Evolutionary conservation across 2,888 invertebrate species (phyloP), one percentile per base, ranked within the genome.

Genomic region (Heliconius erato): DNA sequence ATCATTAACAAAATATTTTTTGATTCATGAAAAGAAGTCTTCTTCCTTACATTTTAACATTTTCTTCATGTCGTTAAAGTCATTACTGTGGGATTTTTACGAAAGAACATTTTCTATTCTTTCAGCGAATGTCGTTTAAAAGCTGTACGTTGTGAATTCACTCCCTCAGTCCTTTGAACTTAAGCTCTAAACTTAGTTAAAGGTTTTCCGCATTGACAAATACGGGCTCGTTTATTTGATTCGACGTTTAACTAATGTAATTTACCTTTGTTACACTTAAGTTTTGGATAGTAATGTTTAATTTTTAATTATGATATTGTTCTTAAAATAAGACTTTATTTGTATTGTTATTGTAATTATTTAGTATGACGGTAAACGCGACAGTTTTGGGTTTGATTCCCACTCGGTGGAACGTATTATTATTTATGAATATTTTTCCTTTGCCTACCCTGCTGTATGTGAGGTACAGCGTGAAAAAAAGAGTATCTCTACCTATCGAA

Each of bases 201-300:
- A 72, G 71, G 44, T 72, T 72, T 72, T 72, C 71, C 44, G 40
- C 71, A 26, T 72, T n/a, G 44, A 44, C 71, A 72, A 72, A 72
- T 72, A 72, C 44, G 71, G 71, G 71, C 71, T 72, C 44, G 6
- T 72, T 44, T 72, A 72, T 72, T 44, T 44, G 71, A 72, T 72
- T 26, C n/a, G 23, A 40, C 71, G 35, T 44, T 71, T 71, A 40
- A n/a, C 40, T 72, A 44, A 44, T 72, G 44, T 72, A 44, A 26
- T 71, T 71, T 44, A 63, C 40, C n/a, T 71, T 23, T 71, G n/a
- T n/a, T n/a, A 71, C n/a, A 40, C n/a, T 69, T 4, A 40, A n/a
- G n/a, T 19, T 69, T 35, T 35, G 19, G 19, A 69, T 26, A 67
- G 28, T 67, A 28, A 67, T n/a, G 63, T n/a, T 63, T 12, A 63